Evolutionary conservation across 2,888 invertebrate species (phyloP), one percentile per base, ranked within the genome.

Genomic region (Sialis lutaria): DNA sequence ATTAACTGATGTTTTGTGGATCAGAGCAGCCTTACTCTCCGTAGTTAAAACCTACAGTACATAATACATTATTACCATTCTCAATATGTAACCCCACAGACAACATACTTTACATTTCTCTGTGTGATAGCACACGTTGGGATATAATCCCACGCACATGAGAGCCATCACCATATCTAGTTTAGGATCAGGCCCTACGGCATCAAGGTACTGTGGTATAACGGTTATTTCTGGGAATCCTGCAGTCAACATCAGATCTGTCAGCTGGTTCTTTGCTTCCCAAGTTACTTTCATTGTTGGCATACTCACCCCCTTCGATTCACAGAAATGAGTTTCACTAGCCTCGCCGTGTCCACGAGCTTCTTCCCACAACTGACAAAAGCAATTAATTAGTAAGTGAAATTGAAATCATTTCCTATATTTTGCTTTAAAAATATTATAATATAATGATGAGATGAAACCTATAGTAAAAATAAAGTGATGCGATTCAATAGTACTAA

Each of bases 1-100:
- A 68, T 96, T 95, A 4, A 97, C 93, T 0, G 96, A 97, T 0
- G 92, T 90, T 66, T 96, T 97, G 68, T 96, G 93, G 51, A 98
- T 85, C 2, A 98, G 69, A 0, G 97, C 97, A 0, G 87, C 80
- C 61, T 91, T 93, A 47, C 91, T 88, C 68, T 96, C 97, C 0
- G 90, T 90, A 1, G 97, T 97, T 45, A 95, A 68, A 1, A 97
- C 88, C 78, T 78, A 57, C 35, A 55, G 54, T 48, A 48, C n/a
- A 31, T 44, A 40, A 39, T 35, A 9, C 35, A 9, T 35, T n/a
- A 2, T 35, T 35, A 9, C n/a, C 8, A 4, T n/a, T 35, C 35
- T 9, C 8, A 9, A 9, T 8, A 35, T 10, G 22, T 22, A 22
- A 22, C 22, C 22, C 22, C 2, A 22, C 22, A 22, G 22, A 2